Conservation (phyloP, 2,888 invertebrate species). For the Phyllotreta cruciferae region DNA sequence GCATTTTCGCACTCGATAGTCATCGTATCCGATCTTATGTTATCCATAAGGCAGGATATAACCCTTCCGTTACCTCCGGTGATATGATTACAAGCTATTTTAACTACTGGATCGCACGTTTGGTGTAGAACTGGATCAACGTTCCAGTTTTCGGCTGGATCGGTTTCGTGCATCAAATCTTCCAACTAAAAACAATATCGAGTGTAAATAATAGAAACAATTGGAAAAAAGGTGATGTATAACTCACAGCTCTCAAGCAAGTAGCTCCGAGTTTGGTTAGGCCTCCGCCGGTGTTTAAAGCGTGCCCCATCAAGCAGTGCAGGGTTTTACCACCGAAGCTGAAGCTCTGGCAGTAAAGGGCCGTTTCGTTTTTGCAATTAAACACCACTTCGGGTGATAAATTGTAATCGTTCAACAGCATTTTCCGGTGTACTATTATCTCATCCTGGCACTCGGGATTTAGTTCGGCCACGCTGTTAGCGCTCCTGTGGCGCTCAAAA, state of each 20-base stretch:
- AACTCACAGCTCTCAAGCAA: slow-evolving; percentile 76
- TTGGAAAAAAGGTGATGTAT: slow-evolving; percentile 2
- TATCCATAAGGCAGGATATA: slow-evolving; percentile 93
- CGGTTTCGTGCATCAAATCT: slow-evolving; percentile 81
- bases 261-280: slow-evolving; percentile 65
- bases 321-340: slow-evolving; percentile 88
- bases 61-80: slow-evolving; percentile 81
- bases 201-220: neutral
- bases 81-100: slow-evolving; percentile 75
- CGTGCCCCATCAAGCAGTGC: slow-evolving; percentile 94
- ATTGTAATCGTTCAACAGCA: slow-evolving; percentile 89
- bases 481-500: slow-evolving; percentile 68
- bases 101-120: slow-evolving; percentile 86
- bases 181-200: slow-evolving; percentile 67
- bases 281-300: slow-evolving; percentile 60
- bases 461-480: neutral
- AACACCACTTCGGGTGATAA: slow-evolving; percentile 92
- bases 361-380: slow-evolving; percentile 86
- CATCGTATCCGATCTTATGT: slow-evolving; percentile 85
- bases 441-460: slow-evolving; percentile 83
- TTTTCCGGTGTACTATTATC: slow-evolving; percentile 88
- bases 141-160: slow-evolving; percentile 95
- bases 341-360: slow-evolving; percentile 72
- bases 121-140: slow-evolving; percentile 90
- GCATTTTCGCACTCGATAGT: slow-evolving; percentile 88